Evolutionary conservation across 2,113 vertebrate species (phyloP), one percentile per base, ranked within the genome.

Genomic region (Mystacornis crossleyi): DNA sequence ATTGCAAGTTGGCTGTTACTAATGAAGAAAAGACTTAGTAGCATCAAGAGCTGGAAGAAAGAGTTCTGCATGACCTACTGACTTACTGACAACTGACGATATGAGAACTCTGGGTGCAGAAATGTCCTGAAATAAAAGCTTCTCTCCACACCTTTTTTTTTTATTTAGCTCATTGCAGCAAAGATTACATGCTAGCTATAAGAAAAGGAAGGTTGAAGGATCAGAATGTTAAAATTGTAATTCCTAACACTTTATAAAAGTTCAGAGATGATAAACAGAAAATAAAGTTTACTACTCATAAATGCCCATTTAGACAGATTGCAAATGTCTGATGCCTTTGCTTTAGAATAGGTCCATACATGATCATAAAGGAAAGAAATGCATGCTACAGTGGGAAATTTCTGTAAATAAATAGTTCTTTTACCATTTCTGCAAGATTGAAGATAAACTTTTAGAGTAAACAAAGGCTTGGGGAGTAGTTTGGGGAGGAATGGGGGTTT

Each of bases 231-330:
- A 60, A 86, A 75, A 89, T 64, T 19, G 3, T 42, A 53, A 84
- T 77, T 84, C 33, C 42, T 57, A 55, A 33, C 12, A 50, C 9
- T 86, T 50, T n/a, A n/a, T n/a, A n/a, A n/a, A n/a, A n/a, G n/a
- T n/a, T n/a, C n/a, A n/a, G n/a, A n/a, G n/a, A n/a, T n/a, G n/a
- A n/a, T n/a, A n/a, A 18, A 47, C 9, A 60, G 38, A 85, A 71
- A 80, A 71, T 71, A 36, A 67, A 80, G 29, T 36, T 33, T 80
- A 38, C 62, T 72, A 12, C 14, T 87, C 8, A 12, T 36, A 69
- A 72, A 36, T 36, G 8, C 12, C 55, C 0, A 0, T 7, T 18
- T 43, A 66, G 38, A 58, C 36, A 66, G 38, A 48, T 5, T 47
- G 51, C 51, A 73, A 58, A 58, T 23, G 4, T 54, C 72, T 2